Evolutionary conservation across 2,797 vertebrate species (phyloP), one percentile per base, ranked within the genome.

Genomic region (Acanthornis magna): DNA sequence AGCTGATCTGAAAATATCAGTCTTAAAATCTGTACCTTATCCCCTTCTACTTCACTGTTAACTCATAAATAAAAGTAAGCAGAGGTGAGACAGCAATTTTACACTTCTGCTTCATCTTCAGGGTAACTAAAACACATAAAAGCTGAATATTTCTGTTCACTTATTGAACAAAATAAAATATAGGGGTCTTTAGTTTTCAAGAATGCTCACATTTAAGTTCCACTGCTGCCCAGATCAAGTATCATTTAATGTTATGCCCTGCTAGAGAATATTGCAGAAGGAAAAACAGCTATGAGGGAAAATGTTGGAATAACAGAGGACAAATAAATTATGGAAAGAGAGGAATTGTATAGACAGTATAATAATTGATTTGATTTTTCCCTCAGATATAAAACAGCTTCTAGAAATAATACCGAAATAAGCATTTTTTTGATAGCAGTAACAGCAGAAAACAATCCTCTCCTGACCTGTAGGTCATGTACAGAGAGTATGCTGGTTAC

Each of bases 121-220:
- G 62, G 42, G 58, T 85, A 94, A 94, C 32, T 81, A 38, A 76
- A 91, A 50, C 45, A 93, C 40, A 91, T 26, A 93, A 91, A 87
- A 40, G 13, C 4, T 85, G 30, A 55, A 34, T 51, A 77, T 62
- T 94, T 81, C 10, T 73, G 32, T 96, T 95, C 95, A 74, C 57
- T 54, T 91, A 71, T 63, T 45, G 48, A 61, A 87, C 55, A 88
- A 87, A 88, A 77, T 47, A 61, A 92, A 92, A 89, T 55, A 5
- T 60, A 89, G 6, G 21, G 13, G 30, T 21, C 23, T 93, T 93
- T 90, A 81, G 38, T 94, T 98, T 95, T 91, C 55, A 95, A 87
- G 80, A 96, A 96, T 93, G 74, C 5, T 93, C 73, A 92, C 45
- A 26, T 60, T 92, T 88, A 86, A 63, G 43, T 92, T 94, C 75